These are phyloP conservation scores for Orchestes rusci DNA, from an alignment of 2,888 invertebrate genomes.

Conservation along the genomic window DNA sequence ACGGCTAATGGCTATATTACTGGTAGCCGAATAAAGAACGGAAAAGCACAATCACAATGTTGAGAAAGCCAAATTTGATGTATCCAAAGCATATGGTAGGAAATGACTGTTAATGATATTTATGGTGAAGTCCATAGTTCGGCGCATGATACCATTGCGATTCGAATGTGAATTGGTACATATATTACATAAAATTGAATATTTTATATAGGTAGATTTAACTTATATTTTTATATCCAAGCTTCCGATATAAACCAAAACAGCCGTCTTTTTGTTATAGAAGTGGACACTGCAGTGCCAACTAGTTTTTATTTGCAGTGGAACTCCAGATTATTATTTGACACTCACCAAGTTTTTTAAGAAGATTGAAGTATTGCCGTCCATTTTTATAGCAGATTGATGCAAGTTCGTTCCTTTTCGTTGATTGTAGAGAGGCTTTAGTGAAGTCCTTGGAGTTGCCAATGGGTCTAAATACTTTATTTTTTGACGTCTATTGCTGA, in stretches of 20 bases:
- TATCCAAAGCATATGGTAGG: not conserved
- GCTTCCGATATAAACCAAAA: not conserved
- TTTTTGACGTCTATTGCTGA: not conserved
- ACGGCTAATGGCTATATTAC: constrained; percentile 42
- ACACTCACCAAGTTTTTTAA: not conserved
- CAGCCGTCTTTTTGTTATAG: not conserved
- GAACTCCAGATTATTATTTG: not conserved
- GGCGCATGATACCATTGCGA: too few species aligned
- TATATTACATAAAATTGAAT: not conserved
- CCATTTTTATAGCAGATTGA: constrained; percentile 6
- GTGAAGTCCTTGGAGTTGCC: too few species aligned
- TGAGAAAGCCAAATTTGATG: constrained; percentile 19
- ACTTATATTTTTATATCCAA: not conserved
- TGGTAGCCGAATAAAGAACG: constrained; percentile 37
- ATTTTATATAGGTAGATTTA: not conserved
- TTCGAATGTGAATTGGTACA: not conserved
- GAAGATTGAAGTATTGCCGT: not conserved
- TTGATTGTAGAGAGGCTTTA: constrained; percentile 9
- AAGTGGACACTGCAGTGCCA: too few species aligned
- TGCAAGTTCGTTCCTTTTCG: constrained; percentile 3
- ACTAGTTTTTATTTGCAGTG: too few species aligned
- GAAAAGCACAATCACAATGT: constrained; percentile 39
- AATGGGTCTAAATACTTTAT: not conserved
- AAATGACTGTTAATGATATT: not conserved
- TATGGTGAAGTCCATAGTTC: too few species aligned